Conservation (phyloP, 2,797 vertebrate species). For the Pangasius sanitwongsei region DNA sequence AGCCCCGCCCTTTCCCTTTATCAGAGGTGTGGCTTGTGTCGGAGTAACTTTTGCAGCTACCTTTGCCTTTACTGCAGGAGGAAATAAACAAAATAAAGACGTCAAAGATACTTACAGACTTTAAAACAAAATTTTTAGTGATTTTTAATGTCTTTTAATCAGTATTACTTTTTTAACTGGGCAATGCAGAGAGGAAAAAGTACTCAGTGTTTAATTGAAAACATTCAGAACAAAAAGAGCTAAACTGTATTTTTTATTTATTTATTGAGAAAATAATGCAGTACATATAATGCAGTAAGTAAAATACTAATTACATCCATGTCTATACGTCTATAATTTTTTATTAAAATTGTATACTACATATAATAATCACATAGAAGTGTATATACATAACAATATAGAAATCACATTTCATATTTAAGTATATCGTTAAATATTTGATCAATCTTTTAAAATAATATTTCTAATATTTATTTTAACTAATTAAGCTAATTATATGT, state of each 20-base stretch:
- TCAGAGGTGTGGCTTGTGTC: constrained; percentile 88
- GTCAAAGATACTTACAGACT: not conserved
- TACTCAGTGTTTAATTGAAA: not conserved
- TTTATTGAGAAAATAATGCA: not conserved
- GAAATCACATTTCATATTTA: no score
- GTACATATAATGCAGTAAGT: no score
- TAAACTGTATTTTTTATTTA: not conserved
- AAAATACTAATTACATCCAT: no score
- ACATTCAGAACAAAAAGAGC: not conserved
- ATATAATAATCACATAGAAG: no score
- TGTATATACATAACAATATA: no score
- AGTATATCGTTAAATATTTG: no score
- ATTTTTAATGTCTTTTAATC: not conserved
- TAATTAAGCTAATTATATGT: not conserved
- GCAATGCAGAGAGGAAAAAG: not conserved
- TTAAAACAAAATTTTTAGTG: not conserved
- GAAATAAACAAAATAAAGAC: not conserved
- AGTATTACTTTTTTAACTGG: not conserved
- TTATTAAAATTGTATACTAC: no score
- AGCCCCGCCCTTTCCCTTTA: constrained; percentile 94
- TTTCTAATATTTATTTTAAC: not conserved
- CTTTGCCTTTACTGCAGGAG: constrained; percentile 77
- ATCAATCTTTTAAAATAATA: not conserved
- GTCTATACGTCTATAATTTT: no score
- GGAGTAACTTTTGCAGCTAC: constrained; percentile 91